Evolutionary conservation across 2,797 vertebrate species (phyloP).

Genomic region (Simalia tracyae): DNA sequence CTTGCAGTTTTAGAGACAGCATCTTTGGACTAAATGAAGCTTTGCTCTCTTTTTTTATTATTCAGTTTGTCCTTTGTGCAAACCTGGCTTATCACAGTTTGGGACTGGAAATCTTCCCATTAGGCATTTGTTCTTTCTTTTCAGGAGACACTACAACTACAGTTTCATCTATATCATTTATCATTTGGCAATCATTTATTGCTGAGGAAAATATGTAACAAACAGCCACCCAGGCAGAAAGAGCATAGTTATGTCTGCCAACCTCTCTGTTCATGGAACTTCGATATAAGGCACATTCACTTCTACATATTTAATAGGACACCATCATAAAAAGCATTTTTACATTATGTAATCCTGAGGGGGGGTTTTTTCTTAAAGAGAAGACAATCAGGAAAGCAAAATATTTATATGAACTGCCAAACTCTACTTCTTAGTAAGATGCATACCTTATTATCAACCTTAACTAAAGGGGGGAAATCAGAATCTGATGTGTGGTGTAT

Average conservation of each 20-base stretch:
- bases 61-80: not conserved
- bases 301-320: not conserved
- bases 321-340: not conserved
- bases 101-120: not conserved
- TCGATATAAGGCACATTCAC: not conserved
- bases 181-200: slow-evolving; percentile 18
- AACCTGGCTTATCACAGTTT: not conserved
- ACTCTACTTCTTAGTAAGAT: not conserved
- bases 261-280: not conserved
- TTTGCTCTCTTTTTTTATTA: not conserved
- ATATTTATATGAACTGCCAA: not conserved
- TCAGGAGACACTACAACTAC: not conserved
- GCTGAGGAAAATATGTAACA: not conserved
- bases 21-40: not conserved
- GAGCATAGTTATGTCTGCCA: not conserved
- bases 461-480: not conserved
- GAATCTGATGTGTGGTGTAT: not conserved
- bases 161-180: slow-evolving; percentile 32
- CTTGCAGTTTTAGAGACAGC: not conserved
- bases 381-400: not conserved
- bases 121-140: slow-evolving; percentile 24
- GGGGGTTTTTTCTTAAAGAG: not conserved
- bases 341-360: not conserved
- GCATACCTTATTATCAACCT: not conserved
- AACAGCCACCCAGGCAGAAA: not conserved